Evolutionary conservation across 2,797 vertebrate genomes (phyloP).

Genomic region (Parauchenoglanis punctatus): DNA sequence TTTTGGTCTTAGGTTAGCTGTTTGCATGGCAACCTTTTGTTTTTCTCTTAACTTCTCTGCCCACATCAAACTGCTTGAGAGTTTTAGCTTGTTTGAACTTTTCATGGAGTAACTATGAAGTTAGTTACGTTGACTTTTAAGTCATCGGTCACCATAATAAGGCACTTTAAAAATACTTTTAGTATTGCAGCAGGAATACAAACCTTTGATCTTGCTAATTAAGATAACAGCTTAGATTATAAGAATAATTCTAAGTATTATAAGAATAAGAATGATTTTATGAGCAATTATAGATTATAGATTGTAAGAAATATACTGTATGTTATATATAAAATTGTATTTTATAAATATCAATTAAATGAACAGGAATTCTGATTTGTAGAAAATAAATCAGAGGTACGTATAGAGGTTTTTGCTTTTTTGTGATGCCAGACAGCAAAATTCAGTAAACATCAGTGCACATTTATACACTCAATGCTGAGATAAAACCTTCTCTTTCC

Average conservation of each 20-base stretch:
- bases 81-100: neutral
- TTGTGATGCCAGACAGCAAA: too few species aligned
- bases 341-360: neutral
- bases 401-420: neutral
- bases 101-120: neutral
- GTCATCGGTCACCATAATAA: neutral
- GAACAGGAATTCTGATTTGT: neutral
- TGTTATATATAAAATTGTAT: neutral
- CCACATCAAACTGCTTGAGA: neutral
- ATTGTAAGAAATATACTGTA: neutral
- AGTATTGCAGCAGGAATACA: neutral
- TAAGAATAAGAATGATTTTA: slow-evolving; percentile 9
- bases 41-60: neutral
- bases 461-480: too few species aligned
- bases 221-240: neutral
- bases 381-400: neutral
- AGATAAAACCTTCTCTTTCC: too few species aligned
- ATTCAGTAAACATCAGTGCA: too few species aligned
- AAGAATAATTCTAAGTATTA: neutral
- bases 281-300: neutral
- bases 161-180: neutral
- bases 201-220: neutral
- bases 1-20: neutral
- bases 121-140: neutral
- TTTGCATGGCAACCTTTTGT: neutral